These are phyloP conservation scores for Periplaneta americana DNA, from an alignment of 1,140 invertebrate genomes.

Conservation along the genomic window DNA sequence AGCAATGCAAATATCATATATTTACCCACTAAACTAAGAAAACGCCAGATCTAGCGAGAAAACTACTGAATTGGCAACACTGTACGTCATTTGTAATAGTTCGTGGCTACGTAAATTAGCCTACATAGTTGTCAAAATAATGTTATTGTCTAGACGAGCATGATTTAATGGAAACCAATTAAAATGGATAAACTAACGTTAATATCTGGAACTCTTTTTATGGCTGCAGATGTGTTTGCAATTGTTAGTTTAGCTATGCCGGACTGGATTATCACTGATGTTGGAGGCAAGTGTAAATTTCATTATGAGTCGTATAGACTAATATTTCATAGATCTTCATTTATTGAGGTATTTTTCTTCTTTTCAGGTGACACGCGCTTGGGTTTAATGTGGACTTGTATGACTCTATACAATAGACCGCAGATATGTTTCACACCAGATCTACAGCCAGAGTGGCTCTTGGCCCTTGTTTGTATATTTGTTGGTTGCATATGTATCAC, in stretches of 20 bases:
- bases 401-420: constrained; percentile 83
- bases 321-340: too few species aligned
- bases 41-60: too few species aligned
- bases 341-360: constrained; percentile 16
- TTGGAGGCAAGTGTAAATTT: constrained; percentile 60
- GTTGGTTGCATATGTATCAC: constrained; percentile 90
- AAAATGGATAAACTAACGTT: constrained; percentile 88
- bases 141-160: too few species aligned
- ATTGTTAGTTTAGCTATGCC: constrained; percentile 89
- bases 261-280: constrained; percentile 94
- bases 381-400: constrained; percentile 90
- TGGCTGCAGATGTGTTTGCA: constrained; percentile 89
- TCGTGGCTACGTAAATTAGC: too few species aligned
- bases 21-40: too few species aligned
- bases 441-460: constrained; percentile 83
- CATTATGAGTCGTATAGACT: too few species aligned
- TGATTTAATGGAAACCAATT: too few species aligned
- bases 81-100: too few species aligned
- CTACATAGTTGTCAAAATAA: too few species aligned
- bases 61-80: too few species aligned
- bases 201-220: constrained; percentile 86
- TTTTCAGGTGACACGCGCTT: constrained; percentile 75
- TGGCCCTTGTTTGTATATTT: constrained; percentile 87
- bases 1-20: too few species aligned
- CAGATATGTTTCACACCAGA: constrained; percentile 84